Evolutionary conservation across 2,797 vertebrate genomes (phyloP), one percentile per base, ranked within the genome.

Genomic region (Neostethus bicornis): DNA sequence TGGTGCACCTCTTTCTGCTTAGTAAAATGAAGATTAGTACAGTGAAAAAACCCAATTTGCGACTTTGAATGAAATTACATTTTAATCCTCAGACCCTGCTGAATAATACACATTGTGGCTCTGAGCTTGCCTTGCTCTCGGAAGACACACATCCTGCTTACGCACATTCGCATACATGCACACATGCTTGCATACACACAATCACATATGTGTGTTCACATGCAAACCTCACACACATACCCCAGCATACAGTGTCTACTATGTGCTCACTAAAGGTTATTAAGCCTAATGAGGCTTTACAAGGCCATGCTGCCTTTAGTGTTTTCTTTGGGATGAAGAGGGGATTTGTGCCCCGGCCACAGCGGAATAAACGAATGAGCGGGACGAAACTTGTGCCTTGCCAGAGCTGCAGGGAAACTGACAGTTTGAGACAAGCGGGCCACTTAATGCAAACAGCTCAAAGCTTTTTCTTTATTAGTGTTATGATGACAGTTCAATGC

Each of bases 31-130:
- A 90, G 89, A 92, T 91, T 91, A 91, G 83, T 73, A 80, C 70
- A 76, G 86, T 83, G n/a, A 88, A 83, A 81, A 91, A 90, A 88
- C 73, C 75, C 82, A 90, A 89, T 91, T 91, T 88, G 85, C 46
- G 53, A 75, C 80, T 83, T 84, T 89, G 88, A 90, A 91, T 90
- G 87, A 91, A 92, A 91, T 91, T 85, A 88, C 88, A 87, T 87
- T 87, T 85, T 91, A 91, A 91, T 91, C 87, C 86, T 32, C 61
- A 75, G 81, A 87, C 85, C 84, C 83, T 76, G 80, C 82, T 88
- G 84, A 89, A 89, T 87, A 87, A 77, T 79, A 86, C 62, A 62
- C 83, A 87, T 86, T 90, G 89, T 87, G 79, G 79, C 85, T 82
- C 64, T 14, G 79, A 76, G 83, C 84, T 77, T 76, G 79, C 70